These are phyloP conservation scores for Sebastes vulpes DNA, from an alignment of 2,797 vertebrate genomes.

Conservation along the genomic window DNA sequence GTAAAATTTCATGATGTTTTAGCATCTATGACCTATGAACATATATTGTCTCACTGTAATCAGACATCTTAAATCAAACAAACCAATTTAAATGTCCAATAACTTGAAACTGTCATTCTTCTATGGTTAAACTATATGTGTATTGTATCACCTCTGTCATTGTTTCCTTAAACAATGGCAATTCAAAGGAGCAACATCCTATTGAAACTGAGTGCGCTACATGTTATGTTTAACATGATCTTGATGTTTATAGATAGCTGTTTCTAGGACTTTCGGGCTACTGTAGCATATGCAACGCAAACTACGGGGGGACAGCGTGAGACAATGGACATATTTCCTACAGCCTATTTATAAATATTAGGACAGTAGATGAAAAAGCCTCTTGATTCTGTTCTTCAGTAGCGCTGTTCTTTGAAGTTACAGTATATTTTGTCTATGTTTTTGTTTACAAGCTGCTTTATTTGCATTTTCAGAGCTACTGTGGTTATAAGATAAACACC, in stretches of 20 bases:
- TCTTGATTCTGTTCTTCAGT: conserved; percentile 28
- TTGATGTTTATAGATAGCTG: conserved; percentile 31
- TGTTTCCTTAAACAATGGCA: conserved; percentile 48
- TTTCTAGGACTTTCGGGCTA: neutral
- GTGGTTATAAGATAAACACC: conserved; percentile 3
- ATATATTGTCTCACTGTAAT: neutral
- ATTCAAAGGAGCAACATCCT: conserved; percentile 11
- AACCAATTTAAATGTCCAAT: neutral
- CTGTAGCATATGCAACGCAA: conserved; percentile 51
- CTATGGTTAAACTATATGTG: neutral
- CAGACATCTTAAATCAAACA: neutral
- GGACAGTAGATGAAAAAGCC: conserved; percentile 51
- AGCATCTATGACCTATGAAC: neutral
- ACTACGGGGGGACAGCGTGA: conserved; percentile 29
- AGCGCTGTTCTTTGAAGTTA: conserved; percentile 30
- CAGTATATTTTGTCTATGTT: conserved; percentile 18
- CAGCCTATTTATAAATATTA: conserved; percentile 53
- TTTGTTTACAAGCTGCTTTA: conserved; percentile 13
- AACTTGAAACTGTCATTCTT: neutral
- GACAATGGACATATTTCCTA: conserved; percentile 70
- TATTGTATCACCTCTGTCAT: neutral
- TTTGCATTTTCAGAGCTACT: conserved; percentile 28
- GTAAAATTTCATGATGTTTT: neutral
- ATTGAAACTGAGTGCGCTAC: neutral
- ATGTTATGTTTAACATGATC: conserved; percentile 52